phyloP scores from a whole-genome alignment of 2,113 vertebrate species.

The Gymnobelideus leadbeateri region DNA sequence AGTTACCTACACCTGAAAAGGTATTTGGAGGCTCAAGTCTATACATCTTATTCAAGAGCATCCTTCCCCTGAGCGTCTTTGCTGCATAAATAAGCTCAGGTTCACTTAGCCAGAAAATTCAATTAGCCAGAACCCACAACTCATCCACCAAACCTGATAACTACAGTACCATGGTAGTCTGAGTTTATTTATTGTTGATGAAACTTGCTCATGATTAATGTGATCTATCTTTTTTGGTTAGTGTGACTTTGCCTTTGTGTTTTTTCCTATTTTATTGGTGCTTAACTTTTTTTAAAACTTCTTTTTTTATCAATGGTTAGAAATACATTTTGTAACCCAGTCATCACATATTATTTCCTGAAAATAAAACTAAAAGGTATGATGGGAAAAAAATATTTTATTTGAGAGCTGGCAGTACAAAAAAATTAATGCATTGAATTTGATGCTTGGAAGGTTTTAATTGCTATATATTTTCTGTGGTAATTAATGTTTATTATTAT shows the following conservation, averaged over 20 bases:
- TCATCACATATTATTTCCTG: conserved; percentile 35
- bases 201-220: neutral
- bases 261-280: conserved; percentile 33
- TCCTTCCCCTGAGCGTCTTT: neutral
- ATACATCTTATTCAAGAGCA: neutral
- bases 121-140: neutral
- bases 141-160: neutral
- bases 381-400: conserved; percentile 34
- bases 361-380: conserved; percentile 53
- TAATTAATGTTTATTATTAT: neutral
- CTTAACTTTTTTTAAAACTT: neutral
- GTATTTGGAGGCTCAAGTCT: neutral
- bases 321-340: conserved; percentile 33
- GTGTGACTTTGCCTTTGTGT: conserved; percentile 17
- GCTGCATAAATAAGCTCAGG: conserved; percentile 40
- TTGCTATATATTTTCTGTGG: neutral
- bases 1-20: conserved; percentile 35
- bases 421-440: conserved; percentile 28
- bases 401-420: neutral
- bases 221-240: conserved; percentile 16
- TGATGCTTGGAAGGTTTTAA: conserved; percentile 26
- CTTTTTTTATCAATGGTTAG: conserved; percentile 22
- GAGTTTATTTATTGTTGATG: neutral
- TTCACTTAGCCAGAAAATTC: neutral
- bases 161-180: neutral